A percentile compares a stretch with the other conserved stretches of the same genome.
Conservation (phyloP, 2,888 invertebrate genomes). For the Melipona bicolor region DNA sequence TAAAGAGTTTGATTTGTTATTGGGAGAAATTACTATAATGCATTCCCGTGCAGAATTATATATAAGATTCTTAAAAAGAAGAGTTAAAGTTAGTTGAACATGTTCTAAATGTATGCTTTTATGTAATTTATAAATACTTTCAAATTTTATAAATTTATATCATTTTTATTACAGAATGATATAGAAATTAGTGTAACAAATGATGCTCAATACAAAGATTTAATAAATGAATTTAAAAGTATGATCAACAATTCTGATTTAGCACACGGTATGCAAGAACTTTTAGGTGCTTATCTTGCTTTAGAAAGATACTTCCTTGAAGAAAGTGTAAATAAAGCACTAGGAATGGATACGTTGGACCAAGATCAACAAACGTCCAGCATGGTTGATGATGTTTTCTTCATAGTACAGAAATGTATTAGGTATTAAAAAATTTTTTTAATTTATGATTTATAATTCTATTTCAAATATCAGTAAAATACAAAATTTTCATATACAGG, state of each 20-base stretch:
- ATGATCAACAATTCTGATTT: slow-evolving; percentile 90
- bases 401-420: slow-evolving; percentile 97
- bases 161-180: slow-evolving; percentile 85
- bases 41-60: slow-evolving; percentile 96
- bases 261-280: slow-evolving; percentile 91
- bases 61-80: slow-evolving; percentile 92
- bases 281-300: slow-evolving; percentile 94
- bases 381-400: slow-evolving; percentile 99
- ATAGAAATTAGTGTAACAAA: slow-evolving; percentile 87
- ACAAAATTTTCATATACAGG: slow-evolving; percentile 84
- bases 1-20: slow-evolving; percentile 93
- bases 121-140: background rate
- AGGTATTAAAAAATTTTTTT: slow-evolving; percentile 85
- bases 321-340: slow-evolving; percentile 96
- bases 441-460: background rate
- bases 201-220: slow-evolving; percentile 84
- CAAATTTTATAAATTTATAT: background rate
- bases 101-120: background rate
- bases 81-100: slow-evolving; percentile 87
- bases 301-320: slow-evolving; percentile 98
- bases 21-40: slow-evolving; percentile 96
- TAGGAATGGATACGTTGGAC: slow-evolving; percentile 91
- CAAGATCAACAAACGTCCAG: slow-evolving; percentile 92
- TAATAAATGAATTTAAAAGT: slow-evolving; percentile 86
- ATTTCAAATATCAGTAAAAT: background rate